These are phyloP conservation scores for Anastrepha obliqua DNA, from an alignment of 1,140 invertebrate species.

Conservation along the genomic window DNA sequence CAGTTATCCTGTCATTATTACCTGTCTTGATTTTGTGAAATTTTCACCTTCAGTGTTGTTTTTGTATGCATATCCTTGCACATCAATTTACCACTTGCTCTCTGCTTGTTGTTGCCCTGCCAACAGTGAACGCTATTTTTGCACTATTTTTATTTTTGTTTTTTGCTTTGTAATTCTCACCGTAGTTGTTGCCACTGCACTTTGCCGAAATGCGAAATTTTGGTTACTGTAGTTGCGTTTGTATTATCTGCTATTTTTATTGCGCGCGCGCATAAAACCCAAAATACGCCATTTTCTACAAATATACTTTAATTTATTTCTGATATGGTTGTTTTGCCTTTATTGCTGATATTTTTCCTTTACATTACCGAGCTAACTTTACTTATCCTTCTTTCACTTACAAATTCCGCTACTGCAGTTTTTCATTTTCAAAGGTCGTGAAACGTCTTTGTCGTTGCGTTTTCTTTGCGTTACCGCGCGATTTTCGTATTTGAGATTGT, in stretches of 20 bases:
- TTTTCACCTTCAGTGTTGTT: too few relatives aligned
- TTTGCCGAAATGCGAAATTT: background rate
- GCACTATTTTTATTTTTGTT: background rate
- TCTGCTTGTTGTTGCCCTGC: background rate
- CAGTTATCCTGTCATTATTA: background rate
- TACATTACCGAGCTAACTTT: background rate
- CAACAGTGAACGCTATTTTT: background rate
- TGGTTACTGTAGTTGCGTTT: background rate
- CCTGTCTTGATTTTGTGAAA: background rate
- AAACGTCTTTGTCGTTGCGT: too few relatives aligned
- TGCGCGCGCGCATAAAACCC: background rate
- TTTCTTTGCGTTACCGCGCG: too few relatives aligned
- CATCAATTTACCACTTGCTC: background rate
- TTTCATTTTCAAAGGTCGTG: too few relatives aligned
- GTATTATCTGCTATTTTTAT: background rate
- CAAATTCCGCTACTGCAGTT: too few relatives aligned
- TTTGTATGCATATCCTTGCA: background rate
- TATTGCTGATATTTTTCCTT: constrained; percentile 55
- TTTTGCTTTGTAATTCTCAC: background rate
- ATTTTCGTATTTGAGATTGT: too few relatives aligned
- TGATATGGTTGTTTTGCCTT: constrained; percentile 55
- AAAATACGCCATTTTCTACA: constrained; percentile 46
- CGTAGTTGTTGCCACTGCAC: background rate
- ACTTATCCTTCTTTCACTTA: background rate
- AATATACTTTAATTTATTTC: constrained; percentile 44